Conservation (phyloP, 1,140 invertebrate genomes). For the Hylaeus anthracinus region DNA sequence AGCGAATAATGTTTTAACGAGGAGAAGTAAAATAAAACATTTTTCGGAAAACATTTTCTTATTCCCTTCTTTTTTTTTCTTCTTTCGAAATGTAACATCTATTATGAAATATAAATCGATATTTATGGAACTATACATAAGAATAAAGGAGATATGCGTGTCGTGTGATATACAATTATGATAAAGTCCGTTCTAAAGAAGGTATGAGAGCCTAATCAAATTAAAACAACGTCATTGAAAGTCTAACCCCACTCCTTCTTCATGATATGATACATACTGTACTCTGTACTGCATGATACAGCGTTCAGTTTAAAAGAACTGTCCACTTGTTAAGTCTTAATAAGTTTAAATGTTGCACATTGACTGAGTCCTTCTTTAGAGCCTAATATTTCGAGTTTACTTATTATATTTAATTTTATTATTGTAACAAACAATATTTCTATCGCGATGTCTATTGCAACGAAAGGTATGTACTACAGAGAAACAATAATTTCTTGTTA, state of each 20-base stretch:
- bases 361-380: no score
- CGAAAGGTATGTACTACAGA: constrained; percentile 56
- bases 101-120: constrained; percentile 19
- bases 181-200: background rate
- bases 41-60: background rate
- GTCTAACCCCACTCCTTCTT: background rate
- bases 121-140: constrained; percentile 23
- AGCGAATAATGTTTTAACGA: background rate
- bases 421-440: constrained; percentile 20
- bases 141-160: background rate
- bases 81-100: background rate
- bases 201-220: no score
- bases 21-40: constrained; percentile 24
- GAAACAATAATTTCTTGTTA: background rate
- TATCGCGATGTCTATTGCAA: constrained; percentile 52
- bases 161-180: no score
- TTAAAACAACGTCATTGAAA: background rate
- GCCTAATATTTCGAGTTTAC: background rate
- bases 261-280: background rate
- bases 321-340: no score
- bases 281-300: no score
- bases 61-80: background rate
- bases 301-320: no score
- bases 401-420: background rate
- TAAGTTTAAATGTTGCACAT: no score